These are phyloP conservation scores for Beaufortia kweichowensis DNA, from an alignment of 2,113 vertebrate species.

Conservation along the genomic window DNA sequence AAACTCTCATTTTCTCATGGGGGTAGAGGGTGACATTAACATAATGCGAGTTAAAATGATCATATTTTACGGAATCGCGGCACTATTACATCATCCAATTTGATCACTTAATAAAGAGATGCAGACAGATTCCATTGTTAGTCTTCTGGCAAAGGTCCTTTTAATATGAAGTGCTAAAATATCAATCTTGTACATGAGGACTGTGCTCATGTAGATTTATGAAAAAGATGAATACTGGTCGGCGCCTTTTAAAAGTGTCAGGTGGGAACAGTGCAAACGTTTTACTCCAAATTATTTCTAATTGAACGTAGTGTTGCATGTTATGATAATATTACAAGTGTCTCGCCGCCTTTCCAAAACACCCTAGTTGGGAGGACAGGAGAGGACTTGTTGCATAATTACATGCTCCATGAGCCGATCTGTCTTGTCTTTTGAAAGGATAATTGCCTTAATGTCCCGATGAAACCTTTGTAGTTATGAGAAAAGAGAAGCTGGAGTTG, in stretches of 20 bases:
- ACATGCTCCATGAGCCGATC: constrained; percentile 50
- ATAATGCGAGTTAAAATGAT: constrained; percentile 35
- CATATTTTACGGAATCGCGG: constrained; percentile 7
- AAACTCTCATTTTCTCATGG: constrained; percentile 26
- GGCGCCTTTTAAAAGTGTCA: constrained; percentile 23
- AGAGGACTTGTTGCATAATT: constrained; percentile 56
- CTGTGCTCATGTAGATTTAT: constrained; percentile 10
- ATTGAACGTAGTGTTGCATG: constrained; percentile 47
- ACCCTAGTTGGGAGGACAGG: constrained; percentile 46
- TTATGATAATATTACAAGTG: constrained; percentile 51
- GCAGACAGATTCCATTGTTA: background rate
- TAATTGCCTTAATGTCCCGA: constrained; percentile 48
- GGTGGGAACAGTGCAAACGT: constrained; percentile 27
- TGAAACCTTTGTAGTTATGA: constrained; percentile 39
- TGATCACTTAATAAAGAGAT: constrained; percentile 7
- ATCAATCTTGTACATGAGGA: constrained; percentile 12
- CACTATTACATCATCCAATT: constrained; percentile 2
- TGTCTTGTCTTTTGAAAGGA: constrained; percentile 55
- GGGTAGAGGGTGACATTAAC: constrained; percentile 37
- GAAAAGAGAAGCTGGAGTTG: constrained; percentile 41
- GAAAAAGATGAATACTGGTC: constrained; percentile 17
- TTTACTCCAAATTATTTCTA: constrained; percentile 35
- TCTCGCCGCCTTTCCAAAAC: constrained; percentile 49
- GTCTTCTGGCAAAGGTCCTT: constrained; percentile 1
- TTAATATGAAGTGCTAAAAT: constrained; percentile 1